Percentiles rank a stretch among this genome's conserved stretches.
These are phyloP conservation scores for Castor canadensis DNA, from an alignment of 2,113 vertebrate species.

Conservation along the genomic window DNA sequence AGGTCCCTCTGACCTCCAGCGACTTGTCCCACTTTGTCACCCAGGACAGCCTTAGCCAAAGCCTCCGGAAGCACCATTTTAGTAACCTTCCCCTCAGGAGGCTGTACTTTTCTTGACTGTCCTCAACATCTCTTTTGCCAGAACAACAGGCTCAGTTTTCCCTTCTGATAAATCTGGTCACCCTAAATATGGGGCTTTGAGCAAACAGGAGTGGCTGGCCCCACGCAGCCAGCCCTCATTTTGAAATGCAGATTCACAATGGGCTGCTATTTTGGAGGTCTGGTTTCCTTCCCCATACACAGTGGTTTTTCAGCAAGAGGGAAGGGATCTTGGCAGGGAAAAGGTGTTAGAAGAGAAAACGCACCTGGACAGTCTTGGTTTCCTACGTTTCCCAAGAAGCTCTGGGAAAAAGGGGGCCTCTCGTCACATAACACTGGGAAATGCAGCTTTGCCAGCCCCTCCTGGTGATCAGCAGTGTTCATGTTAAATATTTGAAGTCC, in stretches of 20 bases:
- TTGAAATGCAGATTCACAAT: conserved; percentile 59
- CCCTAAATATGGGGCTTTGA: conserved; percentile 74
- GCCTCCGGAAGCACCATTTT: conserved; percentile 48
- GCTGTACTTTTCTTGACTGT: conserved; percentile 59
- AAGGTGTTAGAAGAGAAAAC: background rate
- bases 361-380: conserved; percentile 20
- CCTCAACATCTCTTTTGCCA: conserved; percentile 60
- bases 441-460: background rate
- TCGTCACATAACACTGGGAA: background rate
- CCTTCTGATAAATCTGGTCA: conserved; percentile 75
- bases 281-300: conserved; percentile 63
- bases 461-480: background rate
- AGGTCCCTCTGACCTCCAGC: background rate
- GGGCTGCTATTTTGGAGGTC: conserved; percentile 61
- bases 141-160: conserved; percentile 72
- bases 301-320: conserved; percentile 61
- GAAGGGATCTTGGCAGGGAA: conserved; percentile 25
- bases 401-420: background rate
- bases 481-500: background rate
- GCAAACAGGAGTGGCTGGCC: conserved; percentile 64
- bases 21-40: conserved; percentile 35
- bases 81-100: conserved; percentile 34
- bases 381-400: background rate
- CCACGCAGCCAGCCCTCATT: conserved; percentile 75
- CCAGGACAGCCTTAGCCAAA: background rate